phyloP scores from a whole-genome alignment of 2,888 invertebrate species.

The Chesias legatella region DNA sequence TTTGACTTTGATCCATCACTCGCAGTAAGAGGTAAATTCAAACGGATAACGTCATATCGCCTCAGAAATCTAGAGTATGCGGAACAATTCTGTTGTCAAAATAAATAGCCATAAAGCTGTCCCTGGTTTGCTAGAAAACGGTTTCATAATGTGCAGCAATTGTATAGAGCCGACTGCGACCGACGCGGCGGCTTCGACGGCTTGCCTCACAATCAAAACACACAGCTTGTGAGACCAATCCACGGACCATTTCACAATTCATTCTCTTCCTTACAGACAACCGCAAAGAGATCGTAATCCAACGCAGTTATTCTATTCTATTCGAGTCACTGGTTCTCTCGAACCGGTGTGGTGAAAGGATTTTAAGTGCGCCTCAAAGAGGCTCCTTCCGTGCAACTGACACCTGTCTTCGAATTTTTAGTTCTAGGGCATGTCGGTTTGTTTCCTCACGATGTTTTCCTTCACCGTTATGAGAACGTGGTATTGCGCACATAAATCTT shows the following conservation, averaged over 20 bases:
- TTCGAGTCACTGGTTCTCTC: no score
- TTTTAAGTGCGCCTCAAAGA: no score
- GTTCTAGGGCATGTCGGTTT: no score
- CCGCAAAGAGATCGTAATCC: constrained; percentile 65
- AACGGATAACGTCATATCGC: constrained; percentile 6
- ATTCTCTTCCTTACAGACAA: constrained; percentile 59
- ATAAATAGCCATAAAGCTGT: constrained; percentile 25
- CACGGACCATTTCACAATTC: constrained; percentile 49
- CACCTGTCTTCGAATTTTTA: no score
- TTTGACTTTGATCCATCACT: no score
- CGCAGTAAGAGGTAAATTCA: constrained; percentile 1
- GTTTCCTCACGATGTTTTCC: no score
- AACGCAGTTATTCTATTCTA: constrained; percentile 43
- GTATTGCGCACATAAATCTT: no score
- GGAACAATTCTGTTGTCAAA: constrained; percentile 22
- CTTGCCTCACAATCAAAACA: constrained; percentile 46
- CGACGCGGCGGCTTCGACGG: constrained; percentile 37
- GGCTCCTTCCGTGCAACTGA: no score
- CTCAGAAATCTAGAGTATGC: constrained; percentile 18
- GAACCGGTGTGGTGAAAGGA: no score
- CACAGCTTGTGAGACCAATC: constrained; percentile 48
- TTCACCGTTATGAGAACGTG: no score
- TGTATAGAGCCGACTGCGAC: constrained; percentile 44
- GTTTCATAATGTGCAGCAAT: constrained; percentile 62
- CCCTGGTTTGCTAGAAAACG: constrained; percentile 47